A percentile compares a stretch with the other conserved stretches of the same genome.
Conservation (phyloP, 2,113 vertebrate species). For the Danio rerio region GRCz12tu NC_133176.1:44119501-44120000, state of each 20-base stretch:
- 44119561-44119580: constrained; percentile 20
- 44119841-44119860: too few species aligned
- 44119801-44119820: too few species aligned
- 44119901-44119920: neutral
- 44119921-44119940: neutral
- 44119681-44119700: neutral
- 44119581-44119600: neutral
- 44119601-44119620: neutral
- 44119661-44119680: neutral
- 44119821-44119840: too few species aligned
- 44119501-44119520: constrained; percentile 19
- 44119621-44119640: neutral
- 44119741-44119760: too few species aligned
- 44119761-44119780: too few species aligned
- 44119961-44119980: neutral
- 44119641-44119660: neutral
- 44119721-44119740: too few species aligned
- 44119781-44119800: too few species aligned
- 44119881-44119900: too few species aligned
- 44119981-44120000: too few species aligned
- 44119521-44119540: constrained; percentile 35
- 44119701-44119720: neutral
- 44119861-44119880: too few species aligned
- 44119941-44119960: neutral
- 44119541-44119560: neutral